Base-by-base conservation (phyloP, 2,113 vertebrate species). In the Thunnus thynnus region DNA sequence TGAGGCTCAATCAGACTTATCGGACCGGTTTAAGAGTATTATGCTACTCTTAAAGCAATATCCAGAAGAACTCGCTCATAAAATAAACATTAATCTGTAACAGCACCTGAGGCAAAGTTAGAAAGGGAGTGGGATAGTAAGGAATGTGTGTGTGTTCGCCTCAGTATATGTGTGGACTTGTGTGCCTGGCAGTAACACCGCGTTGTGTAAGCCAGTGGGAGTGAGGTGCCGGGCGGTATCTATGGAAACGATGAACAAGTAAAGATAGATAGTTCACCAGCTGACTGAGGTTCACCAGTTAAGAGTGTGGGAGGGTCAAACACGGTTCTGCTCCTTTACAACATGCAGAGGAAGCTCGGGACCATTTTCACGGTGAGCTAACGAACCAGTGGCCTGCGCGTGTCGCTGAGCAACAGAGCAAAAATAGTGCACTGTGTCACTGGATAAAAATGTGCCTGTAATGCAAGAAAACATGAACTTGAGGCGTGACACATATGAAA, bases 191-290 rank as follows among this genome's bases (percentile, higher is more conserved):
- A 80, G 72, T 80, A 83, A 60, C 76, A 76, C 18, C 13, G 4
- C 36, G 32, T 89, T 92, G 88, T 84, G 76, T 82, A 91, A 93
- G 61, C 67, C n/a, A 70, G 80, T 88, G 80, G 83, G 82, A 82
- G 84, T 80, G 84, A 86, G 84, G 80, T 83, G 80, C 90, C 3
- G 20, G 55, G 36, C 51, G 70, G 89, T 91, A 85, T 89, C 91
- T 80, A 88, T 89, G 87, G 90, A 78, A 89, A 92, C 79, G 3
- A 76, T 65, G 20, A 86, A 82, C 5, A 5, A 75, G 36, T 69
- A 75, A 82, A 82, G 86, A 84, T 16, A 22, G 71, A 77, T 32
- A 54, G 71, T 80, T 80, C 50, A 70, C 44, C 22, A 76, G 55
- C 54, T 44, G 76, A 82, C 56, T 41, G 30, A 52, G 44, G 80